Conservation (phyloP, 1,140 invertebrate genomes). For the Hyposmocoma kahamanoa region DNA sequence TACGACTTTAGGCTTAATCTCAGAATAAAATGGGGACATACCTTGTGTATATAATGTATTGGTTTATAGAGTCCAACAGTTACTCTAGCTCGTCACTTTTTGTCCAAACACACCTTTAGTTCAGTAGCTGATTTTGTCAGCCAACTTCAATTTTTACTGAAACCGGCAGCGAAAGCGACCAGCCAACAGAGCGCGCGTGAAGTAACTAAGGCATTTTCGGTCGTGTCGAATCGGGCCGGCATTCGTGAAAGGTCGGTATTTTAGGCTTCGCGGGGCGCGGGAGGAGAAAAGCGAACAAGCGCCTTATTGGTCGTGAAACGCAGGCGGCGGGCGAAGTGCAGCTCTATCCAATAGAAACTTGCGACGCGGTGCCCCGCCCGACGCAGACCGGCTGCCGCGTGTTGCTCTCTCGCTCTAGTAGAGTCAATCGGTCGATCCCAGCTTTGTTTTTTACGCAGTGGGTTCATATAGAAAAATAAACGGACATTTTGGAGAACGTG, state of each 20-base stretch:
- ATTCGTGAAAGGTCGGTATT: constrained; percentile 68
- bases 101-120: too few relatives aligned
- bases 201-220: constrained; percentile 72
- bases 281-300: constrained; percentile 23
- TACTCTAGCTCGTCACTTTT: too few relatives aligned
- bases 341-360: constrained; percentile 40
- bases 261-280: constrained; percentile 47
- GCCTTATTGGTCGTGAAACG: constrained; percentile 43
- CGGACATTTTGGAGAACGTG: constrained; percentile 68
- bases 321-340: constrained; percentile 63
- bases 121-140: too few relatives aligned
- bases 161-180: constrained; percentile 48
- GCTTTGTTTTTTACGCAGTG: constrained; percentile 52
- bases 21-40: too few relatives aligned
- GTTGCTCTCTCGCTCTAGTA: constrained; percentile 36
- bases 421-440: constrained; percentile 37
- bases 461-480: constrained; percentile 66
- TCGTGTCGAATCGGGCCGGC: constrained; percentile 66
- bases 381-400: constrained; percentile 28
- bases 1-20: too few relatives aligned
- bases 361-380: constrained; percentile 67
- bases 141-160: constrained; percentile 29
- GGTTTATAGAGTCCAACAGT: too few relatives aligned
- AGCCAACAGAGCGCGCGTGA: constrained; percentile 47
- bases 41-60: too few relatives aligned